Percentiles rank a stretch among this genome's conserved stretches.
These are phyloP conservation scores for Hiodon tergisus DNA, from an alignment of 2,113 vertebrate genomes.

Conservation along the genomic window DNA sequence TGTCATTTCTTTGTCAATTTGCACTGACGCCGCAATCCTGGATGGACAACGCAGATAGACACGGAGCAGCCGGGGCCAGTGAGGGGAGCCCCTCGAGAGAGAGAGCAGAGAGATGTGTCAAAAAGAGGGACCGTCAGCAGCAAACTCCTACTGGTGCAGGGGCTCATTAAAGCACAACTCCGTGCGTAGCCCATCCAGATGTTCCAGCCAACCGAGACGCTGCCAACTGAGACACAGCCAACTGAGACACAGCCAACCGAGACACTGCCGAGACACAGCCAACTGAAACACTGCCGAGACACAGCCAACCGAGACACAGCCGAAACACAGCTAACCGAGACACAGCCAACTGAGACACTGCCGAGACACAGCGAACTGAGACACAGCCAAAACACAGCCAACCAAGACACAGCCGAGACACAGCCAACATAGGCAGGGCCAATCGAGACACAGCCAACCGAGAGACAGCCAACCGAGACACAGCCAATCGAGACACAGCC, in stretches of 20 bases:
- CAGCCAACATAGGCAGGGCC: too few species aligned
- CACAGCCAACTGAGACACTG: too few species aligned
- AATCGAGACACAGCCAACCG: background rate
- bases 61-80: background rate
- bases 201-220: background rate
- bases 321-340: too few species aligned
- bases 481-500: too few species aligned
- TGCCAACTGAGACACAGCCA: too few species aligned
- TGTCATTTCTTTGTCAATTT: conserved; percentile 21
- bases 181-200: conserved; percentile 10
- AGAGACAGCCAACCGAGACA: background rate
- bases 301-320: too few species aligned
- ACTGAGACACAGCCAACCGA: too few species aligned
- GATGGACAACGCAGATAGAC: conserved; percentile 32
- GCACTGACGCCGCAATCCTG: conserved; percentile 36
- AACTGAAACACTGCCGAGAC: background rate
- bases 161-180: conserved; percentile 29
- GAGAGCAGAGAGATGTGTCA: background rate
- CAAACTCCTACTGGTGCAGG: background rate
- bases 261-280: too few species aligned
- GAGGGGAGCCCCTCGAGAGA: conserved; percentile 8
- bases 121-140: conserved; percentile 8
- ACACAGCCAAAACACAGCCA: background rate
- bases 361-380: background rate
- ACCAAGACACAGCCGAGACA: too few species aligned